Base-by-base conservation (phyloP, 2,888 invertebrate genomes). In the Synergus itoensis region DNA sequence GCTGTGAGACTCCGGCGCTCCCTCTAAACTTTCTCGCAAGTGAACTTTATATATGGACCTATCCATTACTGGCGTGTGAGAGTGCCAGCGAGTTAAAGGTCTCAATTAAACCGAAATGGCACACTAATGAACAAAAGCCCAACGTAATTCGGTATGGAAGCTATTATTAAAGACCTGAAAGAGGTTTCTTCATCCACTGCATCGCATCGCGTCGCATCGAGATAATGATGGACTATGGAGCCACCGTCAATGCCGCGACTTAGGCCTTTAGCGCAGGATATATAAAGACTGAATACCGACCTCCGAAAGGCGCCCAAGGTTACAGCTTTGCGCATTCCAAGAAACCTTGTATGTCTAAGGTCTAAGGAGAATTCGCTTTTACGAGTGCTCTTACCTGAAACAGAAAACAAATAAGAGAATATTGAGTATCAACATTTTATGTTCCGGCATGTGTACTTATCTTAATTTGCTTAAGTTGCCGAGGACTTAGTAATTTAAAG, bases 101-200 rank as follows among this genome's bases (percentile, higher is more conserved):
- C 89, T 89, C 90, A 90, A 89, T 90, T 90, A 90, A 89, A 89
- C 85, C 83, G 86, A 88, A 89, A 89, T 89, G 87, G 88, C 86
- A 79, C 85, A 86, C 87, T 90, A 89, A 90, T 90, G 89, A 89
- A 89, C 90, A 87, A 90, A 89, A 90, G 89, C 86, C 81, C 80
- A 81, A 85, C 86, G 87, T 89, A 89, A 89, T 89, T 87, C 87
- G 84, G 86, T 86, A 83, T 84, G 83, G 84, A 81, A 81, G 81
- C 86, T 85, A 87, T 89, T 89, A 87, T 88, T 89, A 87, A 84
- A 85, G 79, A 81, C 81, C 82, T 84, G 84, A 86, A 87, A 87
- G 87, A 87, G 85, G 87, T 86, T 89, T 83, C 86, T 89, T 88
- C 83, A 84, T 83, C 86, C 86, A 87, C n/a, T 36, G 73, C 21